phyloP scores from a whole-genome alignment of 2,888 invertebrate species.

The Frankliniella fusca region DNA sequence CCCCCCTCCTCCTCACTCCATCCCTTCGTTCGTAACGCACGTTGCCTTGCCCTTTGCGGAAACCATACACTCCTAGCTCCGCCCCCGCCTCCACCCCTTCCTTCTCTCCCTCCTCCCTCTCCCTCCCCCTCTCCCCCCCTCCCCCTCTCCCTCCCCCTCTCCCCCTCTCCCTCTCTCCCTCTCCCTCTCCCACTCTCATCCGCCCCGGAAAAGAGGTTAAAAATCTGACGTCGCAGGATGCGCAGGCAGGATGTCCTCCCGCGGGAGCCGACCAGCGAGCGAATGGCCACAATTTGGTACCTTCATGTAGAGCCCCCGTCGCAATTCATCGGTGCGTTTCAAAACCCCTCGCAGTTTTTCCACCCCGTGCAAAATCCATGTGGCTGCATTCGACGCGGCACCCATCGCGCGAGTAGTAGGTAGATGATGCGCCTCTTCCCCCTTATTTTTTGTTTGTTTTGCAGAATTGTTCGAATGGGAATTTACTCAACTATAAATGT shows the following conservation, averaged over 20 bases:
- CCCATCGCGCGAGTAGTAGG: no score
- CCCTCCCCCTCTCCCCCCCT: neutral
- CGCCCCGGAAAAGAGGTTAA: conserved; percentile 3
- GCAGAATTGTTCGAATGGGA: no score
- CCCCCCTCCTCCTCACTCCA: neutral
- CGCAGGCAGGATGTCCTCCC: neutral
- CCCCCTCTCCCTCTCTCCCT: neutral
- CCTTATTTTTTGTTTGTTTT: no score
- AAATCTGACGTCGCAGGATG: conserved; percentile 5
- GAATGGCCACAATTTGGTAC: no score
- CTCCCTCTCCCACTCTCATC: neutral
- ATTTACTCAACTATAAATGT: no score
- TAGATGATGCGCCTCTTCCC: no score
- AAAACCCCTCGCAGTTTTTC: no score
- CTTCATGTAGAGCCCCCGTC: no score
- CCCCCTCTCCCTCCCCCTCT: neutral
- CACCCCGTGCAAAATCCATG: no score
- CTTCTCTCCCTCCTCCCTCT: neutral
- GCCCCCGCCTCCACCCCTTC: neutral
- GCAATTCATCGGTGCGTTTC: no score
- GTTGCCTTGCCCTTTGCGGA: neutral
- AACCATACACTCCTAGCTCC: neutral
- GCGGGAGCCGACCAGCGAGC: no score
- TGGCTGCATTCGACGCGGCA: no score
- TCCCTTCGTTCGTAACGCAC: neutral